Base-by-base conservation (phyloP, 2,888 invertebrate genomes). In the Dicranocentrus wangi region DNA sequence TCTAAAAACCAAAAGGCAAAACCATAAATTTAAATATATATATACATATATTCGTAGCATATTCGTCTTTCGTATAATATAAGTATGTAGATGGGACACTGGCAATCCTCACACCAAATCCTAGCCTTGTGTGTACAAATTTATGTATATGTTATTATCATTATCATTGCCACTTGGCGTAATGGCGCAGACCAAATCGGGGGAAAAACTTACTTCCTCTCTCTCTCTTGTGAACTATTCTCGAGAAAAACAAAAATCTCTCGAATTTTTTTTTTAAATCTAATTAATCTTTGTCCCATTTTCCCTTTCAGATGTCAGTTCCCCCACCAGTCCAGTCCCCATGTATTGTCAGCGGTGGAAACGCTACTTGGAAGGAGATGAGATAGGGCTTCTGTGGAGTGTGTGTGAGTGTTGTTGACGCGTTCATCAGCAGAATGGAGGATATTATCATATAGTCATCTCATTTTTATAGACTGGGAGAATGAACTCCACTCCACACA, bases 151-250 rank as follows among this genome's bases (percentile, higher is more conserved):
- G 63, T 68, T 66, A 68, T 73, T 79, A 65, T 53, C 61, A 73
- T 80, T 32, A 80, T 72, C 80, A 80, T 80, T 73, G 42, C 80
- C 80, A 80, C 68, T 80, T 80, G 80, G 60, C 47, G 60, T 73
- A 73, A 80, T 80, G 66, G 72, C 68, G 68, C 23, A 60, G 72
- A 73, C 80, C 60, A 80, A 72, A 80, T 80, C 80, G 80, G 80
- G 72, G 71, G 72, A 58, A 79, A 80, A 68, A 43, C 42, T 65
- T 17, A 71, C 66, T 79, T 79, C 78, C 78, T 79, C 77, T 70
- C 47, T 53, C 55, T 43, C n/a, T n/a, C n/a, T n/a, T n/a, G n/a
- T n/a, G n/a, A n/a, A 39, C 55, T 43, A 21, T 27, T 65, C n/a
- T n/a, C 15, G 51, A 39, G 47, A 27, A 47, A 60, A 71, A 55